Conservation (phyloP, 2,113 vertebrate genomes). For the Rhynchomys soricoides region DNA sequence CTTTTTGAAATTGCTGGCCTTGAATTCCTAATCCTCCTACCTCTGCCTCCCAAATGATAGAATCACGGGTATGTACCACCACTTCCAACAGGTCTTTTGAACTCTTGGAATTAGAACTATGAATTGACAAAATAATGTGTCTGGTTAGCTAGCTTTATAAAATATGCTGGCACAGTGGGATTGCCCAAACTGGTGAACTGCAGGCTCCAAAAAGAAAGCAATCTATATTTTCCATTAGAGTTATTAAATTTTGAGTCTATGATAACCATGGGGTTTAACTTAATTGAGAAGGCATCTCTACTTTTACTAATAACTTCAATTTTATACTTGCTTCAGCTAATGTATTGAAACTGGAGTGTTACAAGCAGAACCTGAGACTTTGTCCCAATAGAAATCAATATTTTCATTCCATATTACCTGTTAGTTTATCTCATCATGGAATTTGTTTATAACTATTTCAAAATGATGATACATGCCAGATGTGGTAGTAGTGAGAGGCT, state of each 20-base stretch:
- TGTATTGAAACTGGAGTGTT: not conserved
- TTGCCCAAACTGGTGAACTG: not conserved
- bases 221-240: not conserved
- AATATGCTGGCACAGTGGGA: constrained; percentile 3
- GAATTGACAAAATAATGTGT: not conserved
- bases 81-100: not conserved
- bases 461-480: not conserved
- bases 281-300: constrained; percentile 12
- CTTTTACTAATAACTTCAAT: constrained; percentile 40
- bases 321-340: not conserved
- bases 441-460: not conserved
- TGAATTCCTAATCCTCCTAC: not conserved
- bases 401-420: constrained; percentile 9
- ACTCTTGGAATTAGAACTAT: constrained; percentile 11
- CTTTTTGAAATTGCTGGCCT: not conserved
- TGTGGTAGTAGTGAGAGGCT: too few relatives aligned
- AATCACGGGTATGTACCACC: not conserved
- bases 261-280: not conserved
- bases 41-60: too few relatives aligned
- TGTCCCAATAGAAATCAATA: not conserved
- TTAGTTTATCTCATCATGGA: not conserved
- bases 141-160: not conserved
- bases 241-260: not conserved
- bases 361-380: not conserved
- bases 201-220: not conserved